Evolutionary conservation across 2,888 invertebrate genomes (phyloP).

Genomic region (Gisinianus flammeolus): DNA sequence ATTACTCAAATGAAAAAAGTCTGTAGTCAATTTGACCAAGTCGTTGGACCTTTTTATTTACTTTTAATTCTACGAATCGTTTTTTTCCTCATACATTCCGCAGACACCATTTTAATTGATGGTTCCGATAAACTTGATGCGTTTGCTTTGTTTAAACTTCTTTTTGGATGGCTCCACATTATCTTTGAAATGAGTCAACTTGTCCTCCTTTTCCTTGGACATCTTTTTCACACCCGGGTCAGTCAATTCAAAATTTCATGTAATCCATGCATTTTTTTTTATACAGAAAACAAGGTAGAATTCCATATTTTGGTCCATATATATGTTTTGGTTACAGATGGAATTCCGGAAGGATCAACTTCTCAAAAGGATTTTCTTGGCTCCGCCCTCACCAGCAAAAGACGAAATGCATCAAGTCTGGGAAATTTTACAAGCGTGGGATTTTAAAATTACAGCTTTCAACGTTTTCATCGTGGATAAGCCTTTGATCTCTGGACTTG

Average conservation of each 20-base stretch:
- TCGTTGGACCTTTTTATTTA: neutral
- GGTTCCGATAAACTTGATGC: neutral
- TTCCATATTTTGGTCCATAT: neutral
- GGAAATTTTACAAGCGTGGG: constrained; percentile 12
- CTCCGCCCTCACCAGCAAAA: neutral
- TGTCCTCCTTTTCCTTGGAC: constrained; percentile 16
- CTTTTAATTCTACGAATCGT: constrained; percentile 2
- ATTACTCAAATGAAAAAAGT: neutral
- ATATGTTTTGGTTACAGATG: neutral
- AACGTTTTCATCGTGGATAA: constrained; percentile 31
- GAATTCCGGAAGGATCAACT: neutral
- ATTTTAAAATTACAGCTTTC: constrained; percentile 36
- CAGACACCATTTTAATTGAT: constrained; percentile 8
- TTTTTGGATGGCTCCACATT: constrained; percentile 22
- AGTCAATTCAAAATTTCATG: neutral
- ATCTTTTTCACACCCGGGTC: constrained; percentile 14
- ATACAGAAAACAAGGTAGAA: neutral
- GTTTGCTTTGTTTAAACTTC: neutral
- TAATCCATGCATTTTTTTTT: neutral
- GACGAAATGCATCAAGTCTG: neutral
- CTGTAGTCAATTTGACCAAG: neutral
- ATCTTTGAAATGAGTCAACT: constrained; percentile 20
- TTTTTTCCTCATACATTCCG: constrained; percentile 33
- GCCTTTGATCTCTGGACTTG: constrained; percentile 32
- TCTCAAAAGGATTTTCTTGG: neutral